Evolutionary conservation across 92 coral and sea anemone species (phyloP).

Genomic region (Parazoanthus darwini): DNA sequence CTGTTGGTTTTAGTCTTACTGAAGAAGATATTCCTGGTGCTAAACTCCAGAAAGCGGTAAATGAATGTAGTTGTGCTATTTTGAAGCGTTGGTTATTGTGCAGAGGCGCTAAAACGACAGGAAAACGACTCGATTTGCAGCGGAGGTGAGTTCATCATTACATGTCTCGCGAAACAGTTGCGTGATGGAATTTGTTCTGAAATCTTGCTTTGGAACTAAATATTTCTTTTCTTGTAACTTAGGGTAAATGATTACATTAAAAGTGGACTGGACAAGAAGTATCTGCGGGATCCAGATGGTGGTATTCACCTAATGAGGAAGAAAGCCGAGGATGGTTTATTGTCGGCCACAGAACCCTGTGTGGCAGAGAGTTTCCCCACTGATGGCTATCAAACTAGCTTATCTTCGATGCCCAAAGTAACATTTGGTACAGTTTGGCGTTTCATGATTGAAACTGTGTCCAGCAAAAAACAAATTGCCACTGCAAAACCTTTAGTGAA

Average conservation of each 20-base stretch:
- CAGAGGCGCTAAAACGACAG: no score
- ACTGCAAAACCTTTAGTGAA: constrained; percentile 25
- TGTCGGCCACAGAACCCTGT: background rate
- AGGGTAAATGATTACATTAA: constrained; percentile 57
- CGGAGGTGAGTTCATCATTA: no score
- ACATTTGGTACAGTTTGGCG: constrained; percentile 46
- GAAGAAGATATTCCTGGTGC: no score
- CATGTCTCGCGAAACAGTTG: no score
- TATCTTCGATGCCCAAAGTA: constrained; percentile 42
- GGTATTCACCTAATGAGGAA: constrained; percentile 31
- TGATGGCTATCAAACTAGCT: constrained; percentile 20
- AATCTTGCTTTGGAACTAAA: no score
- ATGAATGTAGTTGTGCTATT: no score
- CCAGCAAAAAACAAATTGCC: constrained; percentile 32
- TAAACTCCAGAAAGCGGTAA: no score
- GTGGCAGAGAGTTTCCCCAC: constrained; percentile 23
- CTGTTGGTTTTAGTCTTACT: no score
- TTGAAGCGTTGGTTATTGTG: no score
- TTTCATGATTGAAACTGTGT: constrained; percentile 45
- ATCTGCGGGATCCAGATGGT: constrained; percentile 50
- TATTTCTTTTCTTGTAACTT: no score
- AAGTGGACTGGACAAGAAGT: constrained; percentile 1
- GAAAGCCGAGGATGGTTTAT: constrained; percentile 47
- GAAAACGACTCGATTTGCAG: no score
- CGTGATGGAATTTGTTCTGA: no score